Conservation (phyloP, 2,888 invertebrate species). For the Laothoe populi region DNA sequence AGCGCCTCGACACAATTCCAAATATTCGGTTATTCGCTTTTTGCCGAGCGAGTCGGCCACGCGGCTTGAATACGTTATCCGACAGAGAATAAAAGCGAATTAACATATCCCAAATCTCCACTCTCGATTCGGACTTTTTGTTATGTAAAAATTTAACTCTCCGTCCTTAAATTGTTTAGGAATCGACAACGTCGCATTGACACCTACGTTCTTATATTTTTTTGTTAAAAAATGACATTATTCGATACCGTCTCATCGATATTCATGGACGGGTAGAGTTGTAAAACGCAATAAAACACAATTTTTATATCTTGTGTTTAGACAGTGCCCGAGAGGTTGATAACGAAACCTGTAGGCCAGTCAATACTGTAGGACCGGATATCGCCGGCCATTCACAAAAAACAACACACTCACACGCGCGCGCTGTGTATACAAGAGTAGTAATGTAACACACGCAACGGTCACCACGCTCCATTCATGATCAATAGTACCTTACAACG, state of each 20-base stretch:
- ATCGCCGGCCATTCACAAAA: slow-evolving; percentile 83
- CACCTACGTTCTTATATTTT: slow-evolving; percentile 69
- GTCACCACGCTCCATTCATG: slow-evolving; percentile 77
- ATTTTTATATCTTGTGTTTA: slow-evolving; percentile 83
- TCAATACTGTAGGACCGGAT: slow-evolving; percentile 79
- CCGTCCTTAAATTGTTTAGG: slow-evolving; percentile 67
- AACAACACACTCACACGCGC: slow-evolving; percentile 63
- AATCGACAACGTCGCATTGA: slow-evolving; percentile 66
- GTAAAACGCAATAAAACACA: slow-evolving; percentile 82
- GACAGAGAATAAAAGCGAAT: slow-evolving; percentile 65
- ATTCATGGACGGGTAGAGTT: slow-evolving; percentile 70
- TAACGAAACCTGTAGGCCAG: slow-evolving; percentile 80
- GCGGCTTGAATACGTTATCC: slow-evolving; percentile 67
- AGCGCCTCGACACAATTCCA: slow-evolving; percentile 69
- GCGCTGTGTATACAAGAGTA: slow-evolving; percentile 47
- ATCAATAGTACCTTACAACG: slow-evolving; percentile 68
- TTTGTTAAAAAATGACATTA: slow-evolving; percentile 65
- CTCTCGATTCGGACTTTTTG: slow-evolving; percentile 64
- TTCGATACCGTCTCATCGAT: slow-evolving; percentile 73
- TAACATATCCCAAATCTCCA: slow-evolving; percentile 71
- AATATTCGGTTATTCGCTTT: slow-evolving; percentile 72
- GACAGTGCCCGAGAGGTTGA: slow-evolving; percentile 79
- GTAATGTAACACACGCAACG: slow-evolving; percentile 56
- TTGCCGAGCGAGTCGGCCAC: slow-evolving; percentile 60
- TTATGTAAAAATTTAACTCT: slow-evolving; percentile 68